A percentile compares a stretch with the other conserved stretches of the same genome.
phyloP scores from a whole-genome alignment of 2,797 vertebrate genomes.

The Acipenser oxyrinchus region DNA sequence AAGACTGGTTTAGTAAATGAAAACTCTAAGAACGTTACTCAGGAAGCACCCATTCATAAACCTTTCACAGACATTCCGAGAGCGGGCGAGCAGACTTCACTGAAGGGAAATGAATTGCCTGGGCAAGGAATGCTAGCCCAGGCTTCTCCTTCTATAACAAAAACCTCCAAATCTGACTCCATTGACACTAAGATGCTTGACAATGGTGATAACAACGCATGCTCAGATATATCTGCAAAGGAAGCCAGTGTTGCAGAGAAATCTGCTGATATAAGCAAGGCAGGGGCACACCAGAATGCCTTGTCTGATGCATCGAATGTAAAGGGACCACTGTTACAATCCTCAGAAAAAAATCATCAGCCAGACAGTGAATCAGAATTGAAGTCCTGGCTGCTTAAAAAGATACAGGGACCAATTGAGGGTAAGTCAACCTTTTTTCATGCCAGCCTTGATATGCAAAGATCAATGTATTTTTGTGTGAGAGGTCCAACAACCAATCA shows the following conservation, averaged over 20 bases:
- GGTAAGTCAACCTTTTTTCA: constrained; percentile 54
- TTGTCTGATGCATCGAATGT: constrained; percentile 43
- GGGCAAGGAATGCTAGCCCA: constrained; percentile 13
- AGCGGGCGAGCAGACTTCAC: constrained; percentile 21
- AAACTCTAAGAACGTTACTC: constrained; percentile 44
- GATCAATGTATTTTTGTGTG: no score
- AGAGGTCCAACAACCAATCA: no score
- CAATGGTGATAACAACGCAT: constrained; percentile 12
- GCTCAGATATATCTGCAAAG: not conserved
- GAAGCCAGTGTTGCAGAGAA: constrained; percentile 22
- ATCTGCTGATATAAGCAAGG: constrained; percentile 33
- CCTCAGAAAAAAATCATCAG: constrained; percentile 49
- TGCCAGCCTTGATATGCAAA: no score
- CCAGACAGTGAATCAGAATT: constrained; percentile 78
- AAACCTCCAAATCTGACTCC: constrained; percentile 4
- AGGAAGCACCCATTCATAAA: constrained; percentile 31
- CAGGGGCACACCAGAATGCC: constrained; percentile 36
- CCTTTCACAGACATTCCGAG: constrained; percentile 24
- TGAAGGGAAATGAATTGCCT: constrained; percentile 20
- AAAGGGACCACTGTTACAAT: constrained; percentile 20
- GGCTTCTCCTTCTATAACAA: constrained; percentile 4
- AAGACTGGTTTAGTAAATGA: constrained; percentile 43
- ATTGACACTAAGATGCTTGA: constrained; percentile 29
- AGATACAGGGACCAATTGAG: constrained; percentile 92
- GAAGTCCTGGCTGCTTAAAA: constrained; percentile 84